Conservation (phyloP, 1,140 invertebrate genomes). For the Tribolium castaneum region DNA sequence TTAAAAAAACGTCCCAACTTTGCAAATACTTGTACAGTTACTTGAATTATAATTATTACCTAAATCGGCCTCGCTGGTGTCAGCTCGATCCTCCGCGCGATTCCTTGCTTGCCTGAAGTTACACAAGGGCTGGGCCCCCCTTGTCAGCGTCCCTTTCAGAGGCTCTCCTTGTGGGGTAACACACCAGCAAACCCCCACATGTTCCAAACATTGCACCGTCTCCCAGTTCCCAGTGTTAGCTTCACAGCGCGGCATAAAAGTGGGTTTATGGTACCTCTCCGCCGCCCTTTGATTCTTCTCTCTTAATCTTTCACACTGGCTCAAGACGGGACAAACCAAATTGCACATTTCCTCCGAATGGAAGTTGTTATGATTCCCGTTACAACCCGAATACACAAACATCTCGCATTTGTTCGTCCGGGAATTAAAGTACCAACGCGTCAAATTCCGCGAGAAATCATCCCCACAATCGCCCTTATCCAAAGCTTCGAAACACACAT, state of each 20-base stretch:
- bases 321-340: slow-evolving; percentile 82
- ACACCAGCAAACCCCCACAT: slow-evolving; percentile 87
- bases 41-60: slow-evolving; percentile 12
- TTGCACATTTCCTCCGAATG: slow-evolving; percentile 85
- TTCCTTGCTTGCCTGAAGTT: slow-evolving; percentile 80
- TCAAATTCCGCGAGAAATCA: slow-evolving; percentile 65
- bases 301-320: slow-evolving; percentile 81
- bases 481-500: slow-evolving; percentile 83
- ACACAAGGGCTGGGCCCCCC: slow-evolving; percentile 77
- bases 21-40: too few relatives aligned
- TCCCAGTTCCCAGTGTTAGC: slow-evolving; percentile 80
- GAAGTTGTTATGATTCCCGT: slow-evolving; percentile 91
- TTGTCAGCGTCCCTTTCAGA: slow-evolving; percentile 79
- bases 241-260: slow-evolving; percentile 80
- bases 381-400: slow-evolving; percentile 77
- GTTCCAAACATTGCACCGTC: slow-evolving; percentile 82
- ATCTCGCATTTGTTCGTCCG: slow-evolving; percentile 80
- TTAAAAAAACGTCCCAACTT: too few relatives aligned
- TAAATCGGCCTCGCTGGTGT: slow-evolving; percentile 60
- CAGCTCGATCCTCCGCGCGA: slow-evolving; percentile 62
- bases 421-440: slow-evolving; percentile 83
- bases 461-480: slow-evolving; percentile 70
- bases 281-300: slow-evolving; percentile 80
- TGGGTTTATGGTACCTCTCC: slow-evolving; percentile 76
- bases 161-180: slow-evolving; percentile 83